Evolutionary conservation across 2,797 vertebrate species (phyloP), one percentile per base, ranked within the genome.

Genomic region (Carapus acus): DNA sequence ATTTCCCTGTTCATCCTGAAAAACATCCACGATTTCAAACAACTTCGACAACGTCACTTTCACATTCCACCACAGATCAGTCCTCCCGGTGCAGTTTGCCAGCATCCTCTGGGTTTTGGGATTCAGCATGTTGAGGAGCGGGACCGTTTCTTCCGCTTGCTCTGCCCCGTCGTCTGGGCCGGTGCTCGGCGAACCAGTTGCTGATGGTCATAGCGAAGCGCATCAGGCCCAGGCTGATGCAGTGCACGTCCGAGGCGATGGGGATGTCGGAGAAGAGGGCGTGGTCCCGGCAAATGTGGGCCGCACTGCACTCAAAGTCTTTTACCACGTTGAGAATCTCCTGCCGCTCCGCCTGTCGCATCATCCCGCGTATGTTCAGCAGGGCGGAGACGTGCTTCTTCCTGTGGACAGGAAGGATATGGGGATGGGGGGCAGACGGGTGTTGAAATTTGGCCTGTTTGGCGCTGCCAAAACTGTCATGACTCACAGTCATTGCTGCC

Each of bases 311-410:
- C 46, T 91, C 90, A 69, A 93, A 82, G 70, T 93, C 90, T 69
- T 84, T 86, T 47, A 94, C 84, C 0, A 92, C 83, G 0, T 88
- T 93, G 72, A 95, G 82, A 71, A 97, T 92, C 86, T 90, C 91
- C 33, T 93, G 92, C 0, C 92, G 88, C 13, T 89, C 84, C 0
- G 82, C 73, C 12, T 87, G 84, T 37, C 84, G 85, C 71, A 87
- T 88, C 74, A 94, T 87, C 4, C 94, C 93, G 0, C 92, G 86
- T n/a, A 94, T 71, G 12, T 94, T 93, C 36, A 96, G 75, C 49
- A 97, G 79, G 37, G 92, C 89, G 0, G 91, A 89, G 63, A 96
- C 84, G 0, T 97, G 94, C 68, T 89, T 88, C 75, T 88, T 89
- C 80, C 90, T 91, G 83, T 43, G 24, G 51, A 19, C 56, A 65